Evolutionary conservation across 1,140 invertebrate genomes (phyloP).

Genomic region (Drosophila athabasca): DNA sequence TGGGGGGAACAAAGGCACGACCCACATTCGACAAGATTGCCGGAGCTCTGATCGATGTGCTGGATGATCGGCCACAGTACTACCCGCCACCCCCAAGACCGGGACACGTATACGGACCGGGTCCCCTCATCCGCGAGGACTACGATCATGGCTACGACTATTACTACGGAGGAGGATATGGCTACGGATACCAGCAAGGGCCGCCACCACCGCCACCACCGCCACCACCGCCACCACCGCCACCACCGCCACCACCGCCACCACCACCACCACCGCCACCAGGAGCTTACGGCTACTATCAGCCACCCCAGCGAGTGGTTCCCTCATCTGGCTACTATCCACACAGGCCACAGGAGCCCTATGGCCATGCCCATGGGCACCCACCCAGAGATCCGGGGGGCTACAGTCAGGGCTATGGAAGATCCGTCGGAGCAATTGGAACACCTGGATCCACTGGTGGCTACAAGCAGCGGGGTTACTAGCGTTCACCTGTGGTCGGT

Average conservation of each 20-base stretch:
- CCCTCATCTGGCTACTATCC: constrained; percentile 41
- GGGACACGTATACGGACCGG: constrained; percentile 10
- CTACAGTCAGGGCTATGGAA: constrained; percentile 23
- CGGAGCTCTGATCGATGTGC: constrained; percentile 42
- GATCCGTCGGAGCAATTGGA: background rate
- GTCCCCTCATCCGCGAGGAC: constrained; percentile 58
- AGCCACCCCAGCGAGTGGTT: constrained; percentile 10
- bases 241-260: background rate
- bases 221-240: background rate
- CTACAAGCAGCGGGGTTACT: constrained; percentile 65
- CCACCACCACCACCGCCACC: background rate
- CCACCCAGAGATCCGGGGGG: background rate
- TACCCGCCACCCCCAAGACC: background rate
- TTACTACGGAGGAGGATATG: constrained; percentile 61
- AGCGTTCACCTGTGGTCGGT: constrained; percentile 10
- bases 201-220: background rate
- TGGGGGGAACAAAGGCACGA: constrained; percentile 15
- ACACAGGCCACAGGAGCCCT: constrained; percentile 18
- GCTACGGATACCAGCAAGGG: constrained; percentile 28
- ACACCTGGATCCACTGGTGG: constrained; percentile 25
- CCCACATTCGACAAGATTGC: constrained; percentile 72
- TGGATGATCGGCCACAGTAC: constrained; percentile 36
- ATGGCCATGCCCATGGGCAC: constrained; percentile 36
- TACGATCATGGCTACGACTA: constrained; percentile 69
- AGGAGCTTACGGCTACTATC: constrained; percentile 28